A percentile compares a stretch with the other conserved stretches of the same genome.
Evolutionary conservation across 2,113 vertebrate genomes (phyloP).

Genomic region (Poicephalus gulielmi): DNA sequence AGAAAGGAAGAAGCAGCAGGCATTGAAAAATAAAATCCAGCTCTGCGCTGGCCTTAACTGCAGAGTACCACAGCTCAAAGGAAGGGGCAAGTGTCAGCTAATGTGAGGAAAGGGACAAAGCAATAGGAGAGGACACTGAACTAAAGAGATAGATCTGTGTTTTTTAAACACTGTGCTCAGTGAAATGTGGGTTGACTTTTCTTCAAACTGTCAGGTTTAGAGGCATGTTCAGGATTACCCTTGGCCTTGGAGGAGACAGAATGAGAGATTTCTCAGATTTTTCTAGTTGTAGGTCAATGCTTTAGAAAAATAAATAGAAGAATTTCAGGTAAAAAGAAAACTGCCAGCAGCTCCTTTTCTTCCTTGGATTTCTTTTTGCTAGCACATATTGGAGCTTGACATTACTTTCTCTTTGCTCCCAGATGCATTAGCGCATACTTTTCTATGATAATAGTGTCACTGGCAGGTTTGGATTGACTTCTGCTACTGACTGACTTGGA

Average conservation of each 20-base stretch:
- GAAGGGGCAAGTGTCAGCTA: neutral
- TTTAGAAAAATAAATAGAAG: conserved; percentile 29
- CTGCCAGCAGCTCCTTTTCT: neutral
- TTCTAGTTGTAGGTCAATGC: neutral
- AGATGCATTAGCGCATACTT: conserved; percentile 5
- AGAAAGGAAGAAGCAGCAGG: neutral
- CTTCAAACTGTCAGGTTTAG: neutral
- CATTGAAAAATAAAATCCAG: neutral
- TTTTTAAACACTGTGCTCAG: neutral
- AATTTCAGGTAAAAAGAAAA: neutral
- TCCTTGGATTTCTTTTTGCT: conserved; percentile 10
- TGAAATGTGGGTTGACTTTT: neutral
- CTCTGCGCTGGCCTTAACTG: neutral
- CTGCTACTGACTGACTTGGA: conserved; percentile 35
- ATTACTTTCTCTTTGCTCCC: neutral
- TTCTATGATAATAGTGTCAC: conserved; percentile 9
- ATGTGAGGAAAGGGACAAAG: neutral
- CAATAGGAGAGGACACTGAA: neutral
- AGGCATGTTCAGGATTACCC: neutral
- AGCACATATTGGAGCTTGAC: neutral
- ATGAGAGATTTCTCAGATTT: neutral
- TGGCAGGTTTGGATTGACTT: conserved; percentile 48
- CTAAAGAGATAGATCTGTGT: neutral
- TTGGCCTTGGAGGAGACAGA: neutral
- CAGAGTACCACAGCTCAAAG: neutral